Percentiles rank a stretch among this genome's conserved stretches.
These are phyloP conservation scores for Hypselothyrea guttata DNA, from an alignment of 2,888 invertebrate species.

Conservation along the genomic window DNA sequence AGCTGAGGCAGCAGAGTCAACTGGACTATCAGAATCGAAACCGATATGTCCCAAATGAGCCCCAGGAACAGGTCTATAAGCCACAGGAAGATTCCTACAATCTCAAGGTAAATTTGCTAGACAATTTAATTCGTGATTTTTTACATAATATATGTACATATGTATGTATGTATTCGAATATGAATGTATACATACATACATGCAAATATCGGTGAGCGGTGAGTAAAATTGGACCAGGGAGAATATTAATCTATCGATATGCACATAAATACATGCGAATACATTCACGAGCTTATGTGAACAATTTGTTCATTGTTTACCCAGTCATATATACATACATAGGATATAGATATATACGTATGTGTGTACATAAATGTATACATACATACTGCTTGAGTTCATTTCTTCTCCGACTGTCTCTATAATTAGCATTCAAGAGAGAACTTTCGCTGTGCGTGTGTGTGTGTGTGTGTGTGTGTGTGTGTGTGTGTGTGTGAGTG, in stretches of 20 bases:
- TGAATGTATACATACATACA: neutral
- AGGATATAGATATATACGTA: no score
- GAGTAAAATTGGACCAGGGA: neutral
- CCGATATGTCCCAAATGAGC: neutral
- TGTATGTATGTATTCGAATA: no score
- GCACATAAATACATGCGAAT: neutral
- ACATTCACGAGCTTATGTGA: constrained; percentile 6
- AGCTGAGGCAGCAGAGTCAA: constrained; percentile 28
- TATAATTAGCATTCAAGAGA: constrained; percentile 58
- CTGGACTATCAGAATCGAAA: constrained; percentile 3
- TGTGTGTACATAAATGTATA: constrained; percentile 8
- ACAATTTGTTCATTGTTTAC: constrained; percentile 21
- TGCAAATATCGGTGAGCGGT: neutral
- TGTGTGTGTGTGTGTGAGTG: neutral
- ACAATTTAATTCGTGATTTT: no score
- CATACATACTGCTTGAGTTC: constrained; percentile 1
- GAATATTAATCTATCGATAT: no score
- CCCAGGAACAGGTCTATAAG: neutral
- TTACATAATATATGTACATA: no score
- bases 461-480: neutral
- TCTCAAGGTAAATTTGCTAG: constrained; percentile 21
- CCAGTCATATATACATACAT: constrained; percentile 2
- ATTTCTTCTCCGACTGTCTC: constrained; percentile 19
- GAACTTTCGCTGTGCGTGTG: constrained; percentile 8
- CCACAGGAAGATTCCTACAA: constrained; percentile 12